Conservation (phyloP, 2,797 vertebrate genomes). For the Smutsia temminckii region DNA sequence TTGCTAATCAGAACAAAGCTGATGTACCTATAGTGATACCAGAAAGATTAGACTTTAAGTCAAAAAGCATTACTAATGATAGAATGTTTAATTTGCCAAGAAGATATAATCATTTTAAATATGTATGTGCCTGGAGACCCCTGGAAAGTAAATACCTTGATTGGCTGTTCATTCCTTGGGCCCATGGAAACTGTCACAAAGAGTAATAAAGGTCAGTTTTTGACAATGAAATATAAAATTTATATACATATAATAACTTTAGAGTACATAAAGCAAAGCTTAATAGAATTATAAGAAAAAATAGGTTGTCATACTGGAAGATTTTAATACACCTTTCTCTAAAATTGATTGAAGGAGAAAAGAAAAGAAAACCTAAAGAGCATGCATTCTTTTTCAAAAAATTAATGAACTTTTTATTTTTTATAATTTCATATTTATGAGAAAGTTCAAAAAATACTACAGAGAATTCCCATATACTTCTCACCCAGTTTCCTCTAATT, state of each 20-base stretch:
- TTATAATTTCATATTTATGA: neutral
- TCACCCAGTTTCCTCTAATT: neutral
- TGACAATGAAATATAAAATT: neutral
- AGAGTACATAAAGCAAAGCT: neutral
- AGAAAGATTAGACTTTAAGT: neutral
- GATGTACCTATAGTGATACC: neutral
- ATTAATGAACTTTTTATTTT: conserved; percentile 4
- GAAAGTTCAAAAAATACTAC: neutral
- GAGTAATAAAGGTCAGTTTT: conserved; percentile 32
- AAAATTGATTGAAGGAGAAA: neutral
- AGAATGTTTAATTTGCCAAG: neutral
- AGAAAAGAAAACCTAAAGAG: conserved; percentile 28
- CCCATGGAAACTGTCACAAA: neutral
- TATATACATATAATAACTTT: neutral
- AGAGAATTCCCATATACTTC: neutral
- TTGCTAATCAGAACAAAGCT: neutral
- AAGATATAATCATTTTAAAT: conserved; percentile 29
- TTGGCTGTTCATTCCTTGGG: neutral
- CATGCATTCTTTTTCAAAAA: neutral
- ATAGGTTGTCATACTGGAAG: neutral
- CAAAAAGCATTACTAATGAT: neutral
- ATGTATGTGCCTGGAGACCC: neutral
- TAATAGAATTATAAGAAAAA: neutral
- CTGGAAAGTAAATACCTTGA: neutral
- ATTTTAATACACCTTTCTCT: neutral